Base-by-base conservation (phyloP, 2,888 invertebrate genomes). In the Synanthedon andrenaeformis region DNA sequence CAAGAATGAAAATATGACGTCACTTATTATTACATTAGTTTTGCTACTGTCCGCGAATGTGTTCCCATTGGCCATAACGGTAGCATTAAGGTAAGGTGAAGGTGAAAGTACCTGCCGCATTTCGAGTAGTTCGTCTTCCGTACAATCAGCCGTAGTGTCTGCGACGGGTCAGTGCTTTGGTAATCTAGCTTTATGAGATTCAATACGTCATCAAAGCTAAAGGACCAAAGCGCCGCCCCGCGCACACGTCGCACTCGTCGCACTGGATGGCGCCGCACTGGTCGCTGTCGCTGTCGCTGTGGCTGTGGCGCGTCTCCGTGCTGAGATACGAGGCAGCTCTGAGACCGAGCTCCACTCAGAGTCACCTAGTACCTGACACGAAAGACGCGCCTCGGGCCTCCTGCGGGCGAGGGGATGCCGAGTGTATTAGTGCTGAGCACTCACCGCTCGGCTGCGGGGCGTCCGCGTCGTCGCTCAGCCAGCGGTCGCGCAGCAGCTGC, bases 161-260 rank as follows among this genome's bases (percentile, higher is more conserved):
- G 12, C 49, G 17, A 17, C 49, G 23, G 23, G 8, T 17, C 49
- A 89, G 87, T 94, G 93, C 94, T 94, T 94, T 95, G 95, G 95
- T 94, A 94, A 94, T 94, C 93, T 94, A 95, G 94, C 95, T 95
- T 94, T 94, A 95, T 94, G 94, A 93, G 89, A 89, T 72, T 84
- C 81, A 74, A 82, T 79, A 89, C 89, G 91, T 93, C 94, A 94
- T 91, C 91, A 45, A 92, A 93, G 94, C 94, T 93, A 93, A 92
- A 93, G 92, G 91, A 92, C 94, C 95, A 95, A 95, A 95, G 95
- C 82, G 89, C 87, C 90, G 92, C 88, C 85, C 75, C 79, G 79
- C 78, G 85, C 77, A 69, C 65, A 3, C 41, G 3, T 13, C n/a
- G 50, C 42, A 11, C 13, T 19, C 5, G 14, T 35, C 51, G 13